These are phyloP conservation scores for Equus przewalskii DNA, from an alignment of 2,113 vertebrate genomes.

Conservation along the genomic window DNA sequence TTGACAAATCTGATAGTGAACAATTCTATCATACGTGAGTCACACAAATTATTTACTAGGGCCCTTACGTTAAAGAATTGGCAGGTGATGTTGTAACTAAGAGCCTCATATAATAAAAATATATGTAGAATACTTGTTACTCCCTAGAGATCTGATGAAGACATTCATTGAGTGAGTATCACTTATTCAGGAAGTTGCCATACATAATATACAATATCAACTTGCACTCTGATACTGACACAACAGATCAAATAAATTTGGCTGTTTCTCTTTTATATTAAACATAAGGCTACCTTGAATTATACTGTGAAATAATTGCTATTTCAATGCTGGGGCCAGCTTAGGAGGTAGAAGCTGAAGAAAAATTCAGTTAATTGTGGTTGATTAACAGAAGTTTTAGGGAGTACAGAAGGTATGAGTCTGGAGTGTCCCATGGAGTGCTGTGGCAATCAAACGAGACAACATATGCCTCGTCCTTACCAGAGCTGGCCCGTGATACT, in stretches of 20 bases:
- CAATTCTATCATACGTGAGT: not conserved
- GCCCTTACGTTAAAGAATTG: not conserved
- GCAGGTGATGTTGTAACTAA: not conserved
- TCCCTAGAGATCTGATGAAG: not conserved
- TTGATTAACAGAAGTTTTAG: not conserved
- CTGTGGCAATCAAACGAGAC: not conserved
- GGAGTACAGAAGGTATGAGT: not conserved
- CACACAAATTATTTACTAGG: not conserved
- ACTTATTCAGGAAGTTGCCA: not conserved
- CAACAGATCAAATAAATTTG: not conserved
- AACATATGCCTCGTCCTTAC: not conserved
- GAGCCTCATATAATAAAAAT: not conserved
- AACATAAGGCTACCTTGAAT: not conserved
- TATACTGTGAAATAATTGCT: not conserved
- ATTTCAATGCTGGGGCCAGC: not conserved
- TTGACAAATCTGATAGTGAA: conserved; percentile 53
- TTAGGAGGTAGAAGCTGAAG: not conserved
- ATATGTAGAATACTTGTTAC: not conserved
- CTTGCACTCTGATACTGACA: not conserved
- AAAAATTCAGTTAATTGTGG: not conserved
- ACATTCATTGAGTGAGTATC: not conserved
- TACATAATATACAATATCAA: not conserved
- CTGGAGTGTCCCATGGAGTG: not conserved
- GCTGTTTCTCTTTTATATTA: not conserved
- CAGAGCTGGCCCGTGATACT: not conserved